Evolutionary conservation across 2,888 invertebrate genomes (phyloP).

Genomic region (Podabrus alpinus): DNA sequence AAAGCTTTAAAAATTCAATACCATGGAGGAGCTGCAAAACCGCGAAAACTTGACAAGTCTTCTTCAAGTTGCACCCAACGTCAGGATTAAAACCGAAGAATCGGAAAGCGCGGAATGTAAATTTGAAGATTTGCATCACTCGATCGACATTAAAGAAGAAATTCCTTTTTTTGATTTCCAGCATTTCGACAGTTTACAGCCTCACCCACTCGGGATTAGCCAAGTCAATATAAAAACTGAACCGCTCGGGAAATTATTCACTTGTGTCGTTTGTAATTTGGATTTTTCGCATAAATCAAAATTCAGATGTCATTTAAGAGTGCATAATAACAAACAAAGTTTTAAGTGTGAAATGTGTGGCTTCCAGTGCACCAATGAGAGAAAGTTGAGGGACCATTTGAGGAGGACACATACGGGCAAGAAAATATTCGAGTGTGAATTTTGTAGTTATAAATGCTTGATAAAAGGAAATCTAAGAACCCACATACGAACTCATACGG

Average conservation of each 20-base stretch:
- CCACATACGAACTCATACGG: not conserved
- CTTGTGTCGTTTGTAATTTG: not conserved
- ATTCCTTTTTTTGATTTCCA: not conserved
- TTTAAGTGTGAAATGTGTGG: not conserved
- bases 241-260: not conserved
- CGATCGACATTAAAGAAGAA: not conserved
- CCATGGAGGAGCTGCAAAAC: not conserved
- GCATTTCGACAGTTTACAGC: not conserved
- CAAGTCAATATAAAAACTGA: not conserved
- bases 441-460: not conserved
- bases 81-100: not conserved
- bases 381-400: no score
- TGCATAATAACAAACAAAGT: not conserved
- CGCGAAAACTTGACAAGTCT: not conserved
- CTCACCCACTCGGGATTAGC: not conserved
- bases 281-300: not conserved
- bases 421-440: not conserved
- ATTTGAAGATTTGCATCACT: not conserved
- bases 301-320: not conserved
- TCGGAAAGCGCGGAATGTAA: not conserved
- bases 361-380: no score
- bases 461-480: not conserved
- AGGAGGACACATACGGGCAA: no score
- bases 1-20: not conserved
- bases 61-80: not conserved